Conservation (phyloP, 2,113 vertebrate species). For the Carassius auratus region DNA sequence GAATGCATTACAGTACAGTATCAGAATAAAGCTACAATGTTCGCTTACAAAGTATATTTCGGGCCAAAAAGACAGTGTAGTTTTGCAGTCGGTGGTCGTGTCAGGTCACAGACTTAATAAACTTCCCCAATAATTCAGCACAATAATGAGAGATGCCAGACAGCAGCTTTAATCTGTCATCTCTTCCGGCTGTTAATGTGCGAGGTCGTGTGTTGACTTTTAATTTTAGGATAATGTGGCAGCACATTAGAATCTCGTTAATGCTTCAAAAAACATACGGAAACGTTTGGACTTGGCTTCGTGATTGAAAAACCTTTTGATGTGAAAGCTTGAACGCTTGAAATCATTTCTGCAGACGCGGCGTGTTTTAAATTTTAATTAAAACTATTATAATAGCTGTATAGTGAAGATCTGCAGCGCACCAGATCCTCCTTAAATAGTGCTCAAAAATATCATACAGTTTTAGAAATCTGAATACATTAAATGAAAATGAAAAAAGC, state of each 20-base stretch:
- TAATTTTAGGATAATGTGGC: conserved; percentile 16
- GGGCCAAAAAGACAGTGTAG: neutral
- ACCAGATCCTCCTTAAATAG: neutral
- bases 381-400: neutral
- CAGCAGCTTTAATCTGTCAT: conserved; percentile 32
- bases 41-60: neutral
- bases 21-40: neutral
- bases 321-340: neutral
- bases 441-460: neutral
- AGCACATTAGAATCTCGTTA: neutral
- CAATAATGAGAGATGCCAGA: conserved; percentile 7
- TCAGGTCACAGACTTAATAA: conserved; percentile 1
- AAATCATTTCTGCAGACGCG: neutral
- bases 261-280: neutral
- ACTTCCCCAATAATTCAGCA: conserved; percentile 5
- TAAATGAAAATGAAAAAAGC: too few relatives aligned
- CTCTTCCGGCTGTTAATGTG: conserved; percentile 4
- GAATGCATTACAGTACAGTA: neutral
- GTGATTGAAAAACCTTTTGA: neutral
- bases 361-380: neutral
- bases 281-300: neutral
- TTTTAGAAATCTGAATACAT: too few relatives aligned
- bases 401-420: neutral
- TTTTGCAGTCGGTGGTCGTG: neutral
- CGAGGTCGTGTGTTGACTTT: neutral